These are phyloP conservation scores for Chrosomus eos DNA, from an alignment of 2,797 vertebrate genomes.

Conservation along the genomic window DNA sequence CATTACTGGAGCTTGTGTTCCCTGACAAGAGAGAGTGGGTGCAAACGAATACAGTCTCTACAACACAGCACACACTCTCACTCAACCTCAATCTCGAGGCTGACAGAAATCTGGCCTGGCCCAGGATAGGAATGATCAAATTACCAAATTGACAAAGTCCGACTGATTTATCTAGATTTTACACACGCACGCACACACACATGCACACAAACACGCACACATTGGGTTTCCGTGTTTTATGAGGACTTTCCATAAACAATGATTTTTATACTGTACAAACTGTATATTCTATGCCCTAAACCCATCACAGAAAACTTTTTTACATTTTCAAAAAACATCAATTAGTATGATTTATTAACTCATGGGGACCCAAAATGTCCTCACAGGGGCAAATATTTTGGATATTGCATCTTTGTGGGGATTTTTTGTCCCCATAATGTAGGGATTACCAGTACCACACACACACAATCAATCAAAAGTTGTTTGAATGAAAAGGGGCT, in stretches of 20 bases:
- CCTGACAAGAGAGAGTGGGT: constrained; percentile 44
- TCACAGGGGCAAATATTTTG: background rate
- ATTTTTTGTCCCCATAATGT: too few species aligned
- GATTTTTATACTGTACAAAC: background rate
- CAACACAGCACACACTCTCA: background rate
- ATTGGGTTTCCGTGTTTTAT: background rate
- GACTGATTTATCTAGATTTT: background rate
- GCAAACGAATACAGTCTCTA: constrained; percentile 7
- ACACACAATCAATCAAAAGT: too few species aligned
- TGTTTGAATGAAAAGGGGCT: too few species aligned
- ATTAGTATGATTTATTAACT: background rate
- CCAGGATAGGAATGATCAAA: background rate
- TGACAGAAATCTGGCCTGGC: background rate
- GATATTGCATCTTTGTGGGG: background rate
- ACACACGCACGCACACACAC: background rate
- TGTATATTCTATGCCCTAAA: background rate
- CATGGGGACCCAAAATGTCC: background rate
- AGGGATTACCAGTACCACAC: too few species aligned
- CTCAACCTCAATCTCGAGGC: background rate
- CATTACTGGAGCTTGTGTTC: constrained; percentile 43
- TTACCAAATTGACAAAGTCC: background rate
- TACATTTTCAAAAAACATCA: background rate
- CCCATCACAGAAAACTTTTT: background rate
- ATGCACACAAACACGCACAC: too few species aligned
- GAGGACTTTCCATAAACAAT: background rate